Evolutionary conservation across 2,113 vertebrate genomes (phyloP).

Genomic region (Rhinopomastus cyanomelas): DNA sequence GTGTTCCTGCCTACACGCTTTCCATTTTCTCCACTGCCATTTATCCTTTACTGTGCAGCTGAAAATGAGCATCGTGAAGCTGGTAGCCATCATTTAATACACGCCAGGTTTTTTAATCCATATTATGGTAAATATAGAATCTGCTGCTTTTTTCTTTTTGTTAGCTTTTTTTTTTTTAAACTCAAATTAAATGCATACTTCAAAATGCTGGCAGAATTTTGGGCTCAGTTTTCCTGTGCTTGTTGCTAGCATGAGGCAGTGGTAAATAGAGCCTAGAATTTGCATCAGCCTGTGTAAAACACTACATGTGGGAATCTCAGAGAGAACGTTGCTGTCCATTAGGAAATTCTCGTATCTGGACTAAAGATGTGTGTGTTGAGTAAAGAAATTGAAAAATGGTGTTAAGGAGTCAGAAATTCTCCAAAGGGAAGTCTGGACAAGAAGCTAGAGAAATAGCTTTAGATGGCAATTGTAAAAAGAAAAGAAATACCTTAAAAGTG

Average conservation of each 20-base stretch:
- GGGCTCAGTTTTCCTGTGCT: background rate
- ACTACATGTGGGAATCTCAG: constrained; percentile 57
- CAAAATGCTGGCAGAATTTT: constrained; percentile 14
- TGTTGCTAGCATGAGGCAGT: background rate
- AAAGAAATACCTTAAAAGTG: constrained; percentile 14
- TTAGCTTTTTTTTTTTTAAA: background rate
- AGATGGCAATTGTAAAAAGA: constrained; percentile 40
- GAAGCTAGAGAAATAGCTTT: constrained; percentile 39
- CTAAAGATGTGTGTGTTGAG: constrained; percentile 67
- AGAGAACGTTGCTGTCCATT: constrained; percentile 61
- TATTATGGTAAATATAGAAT: background rate
- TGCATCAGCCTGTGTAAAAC: constrained; percentile 48
- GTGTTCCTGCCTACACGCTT: background rate
- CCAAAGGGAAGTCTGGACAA: constrained; percentile 65
- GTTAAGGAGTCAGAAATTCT: constrained; percentile 74
- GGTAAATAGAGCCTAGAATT: constrained; percentile 32
- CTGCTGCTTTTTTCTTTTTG: background rate
- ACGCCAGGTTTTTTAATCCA: background rate
- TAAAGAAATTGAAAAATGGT: constrained; percentile 73
- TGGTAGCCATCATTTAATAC: background rate
- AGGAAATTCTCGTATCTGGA: constrained; percentile 41
- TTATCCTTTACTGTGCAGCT: background rate
- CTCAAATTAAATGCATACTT: background rate
- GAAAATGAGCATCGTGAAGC: background rate
- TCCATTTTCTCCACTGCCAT: background rate